Evolutionary conservation across 2,797 vertebrate species (phyloP), one percentile per base, ranked within the genome.

Genomic region (Micropoecilia bifurca): DNA sequence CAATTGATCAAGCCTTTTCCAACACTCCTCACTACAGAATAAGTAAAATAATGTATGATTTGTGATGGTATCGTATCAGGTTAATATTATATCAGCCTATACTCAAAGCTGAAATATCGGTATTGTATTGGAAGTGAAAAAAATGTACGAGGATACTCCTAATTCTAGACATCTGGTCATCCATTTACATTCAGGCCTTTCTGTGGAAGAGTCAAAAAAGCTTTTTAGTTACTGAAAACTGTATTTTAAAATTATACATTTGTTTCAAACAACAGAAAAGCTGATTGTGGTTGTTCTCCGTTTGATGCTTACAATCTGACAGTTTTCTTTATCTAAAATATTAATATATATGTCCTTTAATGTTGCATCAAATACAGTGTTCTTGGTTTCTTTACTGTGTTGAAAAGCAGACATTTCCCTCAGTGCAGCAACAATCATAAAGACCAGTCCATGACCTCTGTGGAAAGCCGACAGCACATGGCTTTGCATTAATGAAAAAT

Each of bases 401-500:
- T 39, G 46, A 18, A 66, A 80, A 80, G 74, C 48, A 45, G 48
- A 69, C 79, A 59, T 81, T 85, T 83, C 73, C 45, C 53, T 73
- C 0, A 1, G 71, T 77, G 76, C 53, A 75, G 75, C 80, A 76
- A 77, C 77, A 84, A 71, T 76, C 68, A 83, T 87, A 87, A 86
- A 88, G 74, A 87, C 80, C 75, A 87, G 79, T 4, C 50, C 75
- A 28, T 45, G 68, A 76, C 61, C 79, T 39, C 57, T 77, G 74
- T 22, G 36, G 73, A 83, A 90, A 81, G 83, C 81, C 78, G 75
- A 78, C 83, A 83, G 81, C 75, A 73, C 75, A 82, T n/a, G 43
- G 71, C 71, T 83, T 79, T 86, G 80, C 76, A 88, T 91, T 89
- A 87, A 72, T 68, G 22, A 87, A 88, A 86, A 83, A 84, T 72